Percentiles rank a stretch among this genome's conserved stretches.
phyloP scores from a whole-genome alignment of 2,113 vertebrate species.

The Ramphastos sulfuratus region DNA sequence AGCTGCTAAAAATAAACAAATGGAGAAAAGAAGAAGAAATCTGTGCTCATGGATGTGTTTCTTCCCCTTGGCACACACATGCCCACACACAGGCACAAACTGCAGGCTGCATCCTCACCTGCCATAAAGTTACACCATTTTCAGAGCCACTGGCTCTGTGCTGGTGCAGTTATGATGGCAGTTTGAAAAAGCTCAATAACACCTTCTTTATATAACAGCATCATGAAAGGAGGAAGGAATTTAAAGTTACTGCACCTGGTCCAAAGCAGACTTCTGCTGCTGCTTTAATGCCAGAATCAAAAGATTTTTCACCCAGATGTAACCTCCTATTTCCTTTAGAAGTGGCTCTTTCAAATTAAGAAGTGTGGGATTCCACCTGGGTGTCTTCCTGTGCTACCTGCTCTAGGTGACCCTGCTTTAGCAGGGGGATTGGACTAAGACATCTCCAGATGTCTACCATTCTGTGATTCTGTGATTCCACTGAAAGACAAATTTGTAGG shows the following conservation, averaged over 20 bases:
- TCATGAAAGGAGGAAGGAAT: background rate
- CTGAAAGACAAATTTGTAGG: background rate
- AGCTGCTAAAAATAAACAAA: conserved; percentile 15
- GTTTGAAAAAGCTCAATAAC: background rate
- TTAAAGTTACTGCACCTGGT: background rate
- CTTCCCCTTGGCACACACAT: background rate
- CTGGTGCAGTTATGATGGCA: background rate
- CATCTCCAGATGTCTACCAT: no score
- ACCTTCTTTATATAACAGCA: background rate
- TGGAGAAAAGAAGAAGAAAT: background rate
- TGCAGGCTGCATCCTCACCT: background rate
- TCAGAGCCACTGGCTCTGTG: fast-evolving
- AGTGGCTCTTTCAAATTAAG: background rate
- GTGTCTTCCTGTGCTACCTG: no score
- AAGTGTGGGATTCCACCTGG: background rate
- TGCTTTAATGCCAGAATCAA: background rate
- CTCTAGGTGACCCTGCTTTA: no score
- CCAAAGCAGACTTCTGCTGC: background rate
- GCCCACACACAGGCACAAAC: background rate
- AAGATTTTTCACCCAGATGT: background rate
- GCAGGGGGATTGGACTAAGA: no score
- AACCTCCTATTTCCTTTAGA: background rate
- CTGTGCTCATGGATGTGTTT: fast-evolving
- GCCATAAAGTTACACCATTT: background rate
- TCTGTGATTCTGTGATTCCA: background rate